Evolutionary conservation across 2,888 invertebrate species (phyloP).

Genomic region (Salticus scenicus): DNA sequence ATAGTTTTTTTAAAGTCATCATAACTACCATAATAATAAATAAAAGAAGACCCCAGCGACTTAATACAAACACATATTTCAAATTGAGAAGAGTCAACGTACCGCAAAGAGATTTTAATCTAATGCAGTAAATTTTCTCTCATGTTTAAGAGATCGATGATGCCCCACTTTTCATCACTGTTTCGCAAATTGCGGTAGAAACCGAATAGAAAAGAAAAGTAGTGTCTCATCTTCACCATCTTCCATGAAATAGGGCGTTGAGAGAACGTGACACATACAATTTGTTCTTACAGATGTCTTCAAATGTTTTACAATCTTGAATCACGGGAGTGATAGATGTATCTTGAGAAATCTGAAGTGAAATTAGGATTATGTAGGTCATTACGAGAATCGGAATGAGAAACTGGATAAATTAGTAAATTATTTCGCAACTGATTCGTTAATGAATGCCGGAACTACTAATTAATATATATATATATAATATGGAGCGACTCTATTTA

Average conservation of each 20-base stretch:
- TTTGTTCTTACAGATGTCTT: neutral
- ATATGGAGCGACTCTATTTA: too few relatives aligned
- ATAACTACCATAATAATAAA: too few relatives aligned
- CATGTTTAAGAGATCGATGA: neutral
- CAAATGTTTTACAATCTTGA: neutral
- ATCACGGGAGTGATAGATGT: neutral
- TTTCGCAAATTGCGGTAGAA: neutral
- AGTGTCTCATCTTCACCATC: neutral
- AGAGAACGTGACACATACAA: neutral
- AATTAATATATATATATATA: too few relatives aligned
- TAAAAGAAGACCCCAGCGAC: too few relatives aligned
- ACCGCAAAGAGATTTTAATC: neutral
- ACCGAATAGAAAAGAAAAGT: neutral
- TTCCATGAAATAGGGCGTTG: neutral
- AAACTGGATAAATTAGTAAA: too few relatives aligned
- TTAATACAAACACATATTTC: too few relatives aligned
- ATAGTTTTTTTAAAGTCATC: too few relatives aligned
- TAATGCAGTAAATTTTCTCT: neutral
- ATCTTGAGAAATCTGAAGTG: neutral
- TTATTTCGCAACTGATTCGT: too few relatives aligned
- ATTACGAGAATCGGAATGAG: too few relatives aligned
- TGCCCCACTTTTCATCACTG: neutral
- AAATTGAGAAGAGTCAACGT: constrained; percentile 15
- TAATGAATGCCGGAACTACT: too few relatives aligned
- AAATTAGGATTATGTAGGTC: neutral